phyloP scores from a whole-genome alignment of 2,797 vertebrate genomes.

The Anguilla megastoma region DNA sequence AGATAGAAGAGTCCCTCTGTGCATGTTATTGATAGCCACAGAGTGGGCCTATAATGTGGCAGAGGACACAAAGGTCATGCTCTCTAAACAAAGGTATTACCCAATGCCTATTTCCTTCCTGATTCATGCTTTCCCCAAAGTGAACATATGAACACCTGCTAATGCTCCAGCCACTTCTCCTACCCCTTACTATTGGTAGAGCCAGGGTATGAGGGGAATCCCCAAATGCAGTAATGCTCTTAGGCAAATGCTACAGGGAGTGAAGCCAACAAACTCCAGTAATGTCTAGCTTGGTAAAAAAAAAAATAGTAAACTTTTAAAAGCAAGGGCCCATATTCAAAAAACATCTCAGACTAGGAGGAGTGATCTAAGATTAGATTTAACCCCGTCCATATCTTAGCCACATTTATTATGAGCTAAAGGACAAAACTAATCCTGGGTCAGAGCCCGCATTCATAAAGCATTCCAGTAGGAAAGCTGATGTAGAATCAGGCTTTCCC shows the following conservation, averaged over 20 bases:
- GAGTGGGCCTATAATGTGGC: constrained; percentile 41
- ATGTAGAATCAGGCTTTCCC: too few relatives aligned
- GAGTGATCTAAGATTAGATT: too few relatives aligned
- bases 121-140: constrained; percentile 58
- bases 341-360: too few relatives aligned
- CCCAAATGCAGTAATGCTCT: background rate
- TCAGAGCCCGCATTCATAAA: too few relatives aligned
- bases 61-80: constrained; percentile 61
- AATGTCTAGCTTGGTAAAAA: background rate
- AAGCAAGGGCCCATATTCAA: background rate
- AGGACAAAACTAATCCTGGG: too few relatives aligned
- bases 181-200: background rate
- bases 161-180: constrained; percentile 29
- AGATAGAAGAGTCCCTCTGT: constrained; percentile 65
- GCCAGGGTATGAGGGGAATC: background rate
- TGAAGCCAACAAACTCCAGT: constrained; percentile 1
- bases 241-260: background rate
- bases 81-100: constrained; percentile 75
- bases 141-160: constrained; percentile 53
- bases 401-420: too few relatives aligned
- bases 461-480: too few relatives aligned
- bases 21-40: constrained; percentile 57
- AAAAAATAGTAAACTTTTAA: background rate
- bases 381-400: too few relatives aligned
- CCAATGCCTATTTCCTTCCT: constrained; percentile 68